These are phyloP conservation scores for Carterocephalus palaemon DNA, from an alignment of 2,888 invertebrate species.

Conservation along the genomic window DNA sequence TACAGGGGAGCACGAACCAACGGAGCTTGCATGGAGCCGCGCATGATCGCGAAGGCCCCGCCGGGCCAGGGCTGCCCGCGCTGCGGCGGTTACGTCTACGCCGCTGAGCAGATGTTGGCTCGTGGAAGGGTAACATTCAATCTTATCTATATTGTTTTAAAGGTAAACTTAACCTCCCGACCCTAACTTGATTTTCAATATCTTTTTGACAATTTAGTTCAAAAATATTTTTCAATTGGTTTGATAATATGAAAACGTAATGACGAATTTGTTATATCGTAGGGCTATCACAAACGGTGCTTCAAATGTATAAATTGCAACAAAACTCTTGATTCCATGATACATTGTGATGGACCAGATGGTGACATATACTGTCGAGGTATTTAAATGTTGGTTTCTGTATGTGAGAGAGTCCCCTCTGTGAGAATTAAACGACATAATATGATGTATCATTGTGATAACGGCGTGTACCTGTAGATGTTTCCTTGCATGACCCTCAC, in stretches of 20 bases:
- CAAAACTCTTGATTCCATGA: constrained; percentile 90
- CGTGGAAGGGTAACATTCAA: constrained; percentile 87
- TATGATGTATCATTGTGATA: constrained; percentile 59
- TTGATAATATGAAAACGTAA: background rate
- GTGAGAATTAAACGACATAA: constrained; percentile 50
- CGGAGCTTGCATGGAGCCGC: constrained; percentile 83
- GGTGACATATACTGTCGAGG: constrained; percentile 95
- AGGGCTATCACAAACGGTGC: constrained; percentile 94
- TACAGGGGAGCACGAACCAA: constrained; percentile 76
- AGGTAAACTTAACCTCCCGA: too few species aligned
- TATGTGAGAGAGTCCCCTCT: constrained; percentile 34
- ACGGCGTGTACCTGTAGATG: constrained; percentile 52
- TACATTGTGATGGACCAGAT: constrained; percentile 96
- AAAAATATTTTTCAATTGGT: too few species aligned
- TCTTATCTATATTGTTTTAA: constrained; percentile 4
- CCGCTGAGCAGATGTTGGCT: constrained; percentile 95
- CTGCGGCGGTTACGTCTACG: constrained; percentile 93
- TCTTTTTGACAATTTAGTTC: too few species aligned
- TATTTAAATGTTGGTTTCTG: constrained; percentile 63
- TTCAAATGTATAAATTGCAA: constrained; percentile 93
- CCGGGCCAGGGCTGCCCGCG: constrained; percentile 93
- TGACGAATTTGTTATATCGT: constrained; percentile 41
- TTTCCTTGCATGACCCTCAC: constrained; percentile 54
- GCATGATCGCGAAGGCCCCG: constrained; percentile 88
- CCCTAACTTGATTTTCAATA: too few species aligned